These are phyloP conservation scores for Genyomyrus donnyi DNA, from an alignment of 2,113 vertebrate species.

Conservation along the genomic window DNA sequence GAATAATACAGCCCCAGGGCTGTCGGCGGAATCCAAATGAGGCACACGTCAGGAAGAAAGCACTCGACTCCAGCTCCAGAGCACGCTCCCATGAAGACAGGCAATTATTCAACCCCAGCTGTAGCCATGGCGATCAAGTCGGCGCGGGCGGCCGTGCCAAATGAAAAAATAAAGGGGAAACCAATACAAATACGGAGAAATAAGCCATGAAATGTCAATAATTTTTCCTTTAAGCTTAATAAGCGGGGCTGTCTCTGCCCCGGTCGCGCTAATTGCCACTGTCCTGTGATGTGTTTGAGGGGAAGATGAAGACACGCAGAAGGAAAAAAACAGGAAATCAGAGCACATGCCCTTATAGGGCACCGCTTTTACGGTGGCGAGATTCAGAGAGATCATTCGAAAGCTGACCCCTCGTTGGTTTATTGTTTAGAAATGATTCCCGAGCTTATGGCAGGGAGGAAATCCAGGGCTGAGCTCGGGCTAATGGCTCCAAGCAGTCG, in stretches of 20 bases:
- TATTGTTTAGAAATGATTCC: not conserved
- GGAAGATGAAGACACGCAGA: not conserved
- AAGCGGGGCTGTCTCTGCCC: slow-evolving; percentile 32
- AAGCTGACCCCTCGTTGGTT: not conserved
- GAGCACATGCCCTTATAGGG: not conserved
- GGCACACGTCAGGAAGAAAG: slow-evolving; percentile 91
- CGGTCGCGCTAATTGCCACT: slow-evolving; percentile 18
- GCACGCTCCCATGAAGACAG: slow-evolving; percentile 86
- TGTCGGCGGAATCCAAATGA: slow-evolving; percentile 95
- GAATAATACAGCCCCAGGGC: slow-evolving; percentile 97
- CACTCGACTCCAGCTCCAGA: slow-evolving; percentile 83
- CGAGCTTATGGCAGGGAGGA: not conserved
- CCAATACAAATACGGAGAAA: slow-evolving; percentile 26
- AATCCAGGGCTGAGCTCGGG: not conserved
- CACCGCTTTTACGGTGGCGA: not conserved
- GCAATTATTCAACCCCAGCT: slow-evolving; percentile 90
- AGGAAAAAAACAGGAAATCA: not conserved
- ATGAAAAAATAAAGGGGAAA: slow-evolving; percentile 31
- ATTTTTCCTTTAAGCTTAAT: slow-evolving; percentile 30
- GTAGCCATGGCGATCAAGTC: slow-evolving; percentile 78
- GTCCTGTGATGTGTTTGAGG: slow-evolving; percentile 1
- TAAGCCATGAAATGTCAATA: slow-evolving; percentile 30
- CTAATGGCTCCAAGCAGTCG: not conserved
- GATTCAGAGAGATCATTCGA: not conserved
- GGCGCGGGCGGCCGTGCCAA: slow-evolving; percentile 28